Conservation (phyloP, 2,888 invertebrate genomes). For the Rhamphomyia laevipes region DNA sequence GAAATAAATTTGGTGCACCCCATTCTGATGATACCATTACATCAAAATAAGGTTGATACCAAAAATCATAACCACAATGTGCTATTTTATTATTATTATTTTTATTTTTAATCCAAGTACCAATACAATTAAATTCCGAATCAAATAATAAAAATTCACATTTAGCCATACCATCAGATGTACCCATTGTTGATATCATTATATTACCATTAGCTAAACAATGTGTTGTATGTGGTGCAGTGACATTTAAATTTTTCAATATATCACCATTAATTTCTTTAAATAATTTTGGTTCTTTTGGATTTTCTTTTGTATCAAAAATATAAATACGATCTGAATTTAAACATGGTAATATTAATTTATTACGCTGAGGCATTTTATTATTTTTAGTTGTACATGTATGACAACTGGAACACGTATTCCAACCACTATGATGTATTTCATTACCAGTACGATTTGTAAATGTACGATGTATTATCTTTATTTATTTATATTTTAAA, state of each 20-base stretch:
- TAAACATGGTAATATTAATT: slow-evolving; percentile 71
- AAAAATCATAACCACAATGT: slow-evolving; percentile 85
- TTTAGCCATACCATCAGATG: slow-evolving; percentile 68
- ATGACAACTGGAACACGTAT: slow-evolving; percentile 89
- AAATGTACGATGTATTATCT: slow-evolving; percentile 80
- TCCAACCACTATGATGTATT: slow-evolving; percentile 94
- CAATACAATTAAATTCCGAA: slow-evolving; percentile 50
- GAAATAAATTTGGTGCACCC: slow-evolving; percentile 78
- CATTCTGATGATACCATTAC: slow-evolving; percentile 86
- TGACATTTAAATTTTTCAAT: slow-evolving; percentile 61
- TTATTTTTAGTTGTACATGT: slow-evolving; percentile 34
- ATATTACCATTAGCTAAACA: slow-evolving; percentile 86
- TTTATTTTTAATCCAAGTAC: slow-evolving; percentile 62
- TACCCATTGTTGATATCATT: slow-evolving; percentile 92
- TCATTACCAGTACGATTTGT: slow-evolving; percentile 74
- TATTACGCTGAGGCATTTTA: slow-evolving; percentile 50
- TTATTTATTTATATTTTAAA: slow-evolving; percentile 9
- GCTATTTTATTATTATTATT: slow-evolving; percentile 33
- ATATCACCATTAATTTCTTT: slow-evolving; percentile 75
- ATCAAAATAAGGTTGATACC: slow-evolving; percentile 93
- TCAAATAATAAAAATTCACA: slow-evolving; percentile 85
- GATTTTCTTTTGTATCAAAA: slow-evolving; percentile 65
- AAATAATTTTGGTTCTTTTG: slow-evolving; percentile 56
- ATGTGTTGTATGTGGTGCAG: slow-evolving; percentile 89
- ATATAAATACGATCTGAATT: slow-evolving; percentile 74